Base-by-base conservation (phyloP, 53 echinoderm and acorn worm genomes). In the Mesocentrotus franciscanus region DNA sequence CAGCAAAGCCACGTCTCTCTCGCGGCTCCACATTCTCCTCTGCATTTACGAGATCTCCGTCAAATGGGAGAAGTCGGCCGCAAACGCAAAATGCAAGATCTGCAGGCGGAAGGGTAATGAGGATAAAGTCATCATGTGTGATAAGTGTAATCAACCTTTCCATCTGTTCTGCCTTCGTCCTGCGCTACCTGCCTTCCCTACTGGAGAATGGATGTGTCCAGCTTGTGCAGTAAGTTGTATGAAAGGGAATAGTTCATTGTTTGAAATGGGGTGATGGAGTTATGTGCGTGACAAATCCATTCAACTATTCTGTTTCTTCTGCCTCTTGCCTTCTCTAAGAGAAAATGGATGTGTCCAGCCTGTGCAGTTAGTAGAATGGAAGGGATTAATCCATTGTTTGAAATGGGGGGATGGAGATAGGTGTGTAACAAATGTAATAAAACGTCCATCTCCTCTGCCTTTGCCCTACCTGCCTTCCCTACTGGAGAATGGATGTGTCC, bases 11-110 rank as follows among this genome's bases (percentile, higher is more conserved):
- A 95, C 95, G 11, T 96, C 98, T 15, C 75, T 98, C 39, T 98
- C 98, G 7, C 96, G 99, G 32, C 96, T 98, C 4, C 98, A 98
- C 78, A 97, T 98, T 9, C 94, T 98, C 27, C 95, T 98, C 61
- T 96, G 98, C n/a, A 79, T 98, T 33, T 97, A 62, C 78, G 99
- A 98, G 89, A 95, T 98, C 22, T 98, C 97, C 76, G 96, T 98
- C 20, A 97, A 97, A 59, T 98, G 99, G 99, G 99, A 98, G 95
- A 98, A 98, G 76, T 97, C 97, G 6, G 96, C 98, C 12, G 98
- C 96, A 55, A 98, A 98, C 57, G 98, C 99, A 17, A 98, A 97
- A 56, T 98, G 99, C 95, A 98, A 98, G 96, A 98, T 98, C 32
- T 98, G 99, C 60, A 96, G 99, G 7, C 96, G 96, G 95, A 98